Evolutionary conservation across 2,113 vertebrate genomes (phyloP).

Genomic region (Rhadina sibilatrix): DNA sequence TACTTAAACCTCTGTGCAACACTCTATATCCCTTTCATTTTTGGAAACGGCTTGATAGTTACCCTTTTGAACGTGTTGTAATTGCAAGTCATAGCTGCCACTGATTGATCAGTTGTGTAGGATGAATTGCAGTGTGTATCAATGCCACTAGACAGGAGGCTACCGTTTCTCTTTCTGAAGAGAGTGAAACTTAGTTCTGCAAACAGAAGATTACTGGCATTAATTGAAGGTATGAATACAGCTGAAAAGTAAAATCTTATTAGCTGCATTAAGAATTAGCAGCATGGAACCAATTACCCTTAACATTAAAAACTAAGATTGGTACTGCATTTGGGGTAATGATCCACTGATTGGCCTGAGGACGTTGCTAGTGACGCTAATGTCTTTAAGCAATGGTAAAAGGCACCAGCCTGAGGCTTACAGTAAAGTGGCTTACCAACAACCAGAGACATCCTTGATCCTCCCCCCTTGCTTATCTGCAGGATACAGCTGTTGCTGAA

Average conservation of each 20-base stretch:
- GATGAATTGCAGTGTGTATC: background rate
- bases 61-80: background rate
- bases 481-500: conserved; percentile 24
- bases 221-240: conserved; percentile 6
- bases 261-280: conserved; percentile 3
- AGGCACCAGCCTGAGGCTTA: background rate
- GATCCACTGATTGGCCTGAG: conserved; percentile 18
- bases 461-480: conserved; percentile 19
- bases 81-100: conserved; percentile 4
- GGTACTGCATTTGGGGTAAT: background rate
- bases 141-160: background rate
- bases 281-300: background rate
- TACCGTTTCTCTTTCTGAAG: background rate
- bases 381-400: conserved; percentile 3
- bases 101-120: background rate
- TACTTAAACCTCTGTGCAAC: background rate
- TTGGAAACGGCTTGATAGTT: background rate
- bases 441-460: background rate
- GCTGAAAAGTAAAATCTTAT: conserved; percentile 34
- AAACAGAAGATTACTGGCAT: conserved; percentile 6
- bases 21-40: background rate
- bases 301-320: conserved; percentile 19
- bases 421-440: conserved; percentile 15
- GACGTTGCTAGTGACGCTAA: background rate
- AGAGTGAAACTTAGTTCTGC: background rate